Conservation (phyloP, 2,113 vertebrate species). For the Bujurquina vittata region DNA sequence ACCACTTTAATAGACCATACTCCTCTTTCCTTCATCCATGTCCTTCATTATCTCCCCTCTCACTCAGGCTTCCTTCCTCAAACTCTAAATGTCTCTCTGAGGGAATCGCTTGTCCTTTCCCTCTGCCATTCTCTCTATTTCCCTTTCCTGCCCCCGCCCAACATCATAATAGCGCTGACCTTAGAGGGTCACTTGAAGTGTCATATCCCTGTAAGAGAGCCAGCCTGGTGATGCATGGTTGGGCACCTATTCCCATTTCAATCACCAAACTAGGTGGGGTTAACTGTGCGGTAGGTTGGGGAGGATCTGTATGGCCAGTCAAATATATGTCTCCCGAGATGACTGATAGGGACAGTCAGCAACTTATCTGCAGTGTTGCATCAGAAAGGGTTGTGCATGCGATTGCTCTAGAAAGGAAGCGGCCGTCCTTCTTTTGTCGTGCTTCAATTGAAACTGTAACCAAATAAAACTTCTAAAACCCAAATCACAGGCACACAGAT, state of each 20-base stretch:
- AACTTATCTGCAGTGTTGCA: slow-evolving; percentile 22
- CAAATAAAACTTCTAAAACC: too few relatives aligned
- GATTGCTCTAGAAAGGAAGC: background rate
- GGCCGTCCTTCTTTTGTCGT: background rate
- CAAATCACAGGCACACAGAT: background rate
- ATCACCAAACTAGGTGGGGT: slow-evolving; percentile 39
- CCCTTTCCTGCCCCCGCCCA: slow-evolving; percentile 58
- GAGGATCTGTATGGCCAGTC: slow-evolving; percentile 26
- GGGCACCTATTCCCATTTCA: slow-evolving; percentile 41
- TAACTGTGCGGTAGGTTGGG: slow-evolving; percentile 11
- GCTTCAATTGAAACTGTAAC: background rate
- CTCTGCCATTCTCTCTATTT: slow-evolving; percentile 48
- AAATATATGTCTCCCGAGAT: slow-evolving; percentile 18
- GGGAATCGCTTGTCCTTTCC: slow-evolving; percentile 50
- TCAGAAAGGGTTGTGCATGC: background rate
- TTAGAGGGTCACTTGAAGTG: slow-evolving; percentile 45
- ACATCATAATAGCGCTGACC: slow-evolving; percentile 62
- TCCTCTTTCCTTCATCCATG: slow-evolving; percentile 27
- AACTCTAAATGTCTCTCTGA: slow-evolving; percentile 60
- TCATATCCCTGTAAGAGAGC: slow-evolving; percentile 51
- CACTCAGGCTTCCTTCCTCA: slow-evolving; percentile 64
- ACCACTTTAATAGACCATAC: slow-evolving; percentile 25
- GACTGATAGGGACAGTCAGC: slow-evolving; percentile 7
- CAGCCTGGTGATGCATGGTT: slow-evolving; percentile 33
- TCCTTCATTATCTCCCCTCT: slow-evolving; percentile 49